phyloP scores from a whole-genome alignment of 2,113 vertebrate species.

The Zosterops japonicus region DNA sequence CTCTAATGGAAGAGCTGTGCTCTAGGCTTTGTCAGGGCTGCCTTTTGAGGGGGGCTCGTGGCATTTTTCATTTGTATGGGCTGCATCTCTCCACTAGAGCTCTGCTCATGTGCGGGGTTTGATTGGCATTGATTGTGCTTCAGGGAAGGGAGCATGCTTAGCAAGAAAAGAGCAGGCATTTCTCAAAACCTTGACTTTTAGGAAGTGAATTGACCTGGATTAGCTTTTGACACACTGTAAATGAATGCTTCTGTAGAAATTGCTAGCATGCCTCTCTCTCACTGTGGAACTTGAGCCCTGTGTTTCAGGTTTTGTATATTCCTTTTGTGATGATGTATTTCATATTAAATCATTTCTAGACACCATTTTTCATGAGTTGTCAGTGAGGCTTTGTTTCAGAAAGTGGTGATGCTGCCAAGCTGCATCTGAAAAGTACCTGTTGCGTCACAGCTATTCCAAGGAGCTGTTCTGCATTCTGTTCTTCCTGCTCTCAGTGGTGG shows the following conservation, averaged over 20 bases:
- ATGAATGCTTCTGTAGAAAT: constrained; percentile 31
- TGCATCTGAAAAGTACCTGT: constrained; percentile 40
- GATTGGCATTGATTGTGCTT: constrained; percentile 67
- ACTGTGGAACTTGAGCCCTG: background rate
- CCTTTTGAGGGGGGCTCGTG: constrained; percentile 6
- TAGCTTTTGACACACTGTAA: constrained; percentile 60
- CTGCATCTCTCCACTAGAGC: constrained; percentile 58
- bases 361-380: constrained; percentile 47
- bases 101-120: constrained; percentile 54
- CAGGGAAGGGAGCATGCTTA: constrained; percentile 30
- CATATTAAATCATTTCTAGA: constrained; percentile 43
- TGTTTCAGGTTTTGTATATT: constrained; percentile 25
- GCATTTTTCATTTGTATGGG: constrained; percentile 68
- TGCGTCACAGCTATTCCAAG: constrained; percentile 27
- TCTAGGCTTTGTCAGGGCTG: constrained; percentile 56
- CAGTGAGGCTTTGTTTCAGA: constrained; percentile 35
- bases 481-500: background rate
- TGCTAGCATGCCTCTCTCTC: background rate
- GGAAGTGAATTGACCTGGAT: constrained; percentile 59
- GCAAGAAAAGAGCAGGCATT: constrained; percentile 48
- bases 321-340: constrained; percentile 30
- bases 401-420: constrained; percentile 8
- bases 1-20: constrained; percentile 56
- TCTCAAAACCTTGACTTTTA: constrained; percentile 49
- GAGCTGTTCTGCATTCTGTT: constrained; percentile 45